phyloP scores from a whole-genome alignment of 1,140 invertebrate genomes.

The Procambarus clarkii region DNA sequence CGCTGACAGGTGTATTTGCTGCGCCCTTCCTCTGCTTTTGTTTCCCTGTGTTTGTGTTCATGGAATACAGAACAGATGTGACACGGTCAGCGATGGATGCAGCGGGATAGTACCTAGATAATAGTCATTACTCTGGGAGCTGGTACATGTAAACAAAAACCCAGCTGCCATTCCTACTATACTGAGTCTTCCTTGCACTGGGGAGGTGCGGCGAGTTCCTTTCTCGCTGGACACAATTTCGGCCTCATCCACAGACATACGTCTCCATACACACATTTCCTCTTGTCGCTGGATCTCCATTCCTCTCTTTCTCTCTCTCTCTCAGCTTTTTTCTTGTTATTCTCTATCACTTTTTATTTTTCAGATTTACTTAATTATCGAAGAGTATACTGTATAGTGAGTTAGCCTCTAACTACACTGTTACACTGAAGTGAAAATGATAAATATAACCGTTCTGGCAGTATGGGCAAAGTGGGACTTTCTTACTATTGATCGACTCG shows the following conservation, averaged over 20 bases:
- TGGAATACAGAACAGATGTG: conserved; percentile 60
- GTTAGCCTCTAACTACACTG: too few relatives aligned
- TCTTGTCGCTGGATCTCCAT: neutral
- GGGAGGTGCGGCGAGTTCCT: neutral
- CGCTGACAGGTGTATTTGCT: conserved; percentile 69
- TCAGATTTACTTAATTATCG: neutral
- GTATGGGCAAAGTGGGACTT: too few relatives aligned
- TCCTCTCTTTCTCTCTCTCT: neutral
- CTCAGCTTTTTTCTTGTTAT: neutral
- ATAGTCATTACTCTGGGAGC: conserved; percentile 12
- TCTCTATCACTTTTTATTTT: neutral
- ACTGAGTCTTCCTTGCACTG: neutral
- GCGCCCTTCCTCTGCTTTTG: conserved; percentile 65
- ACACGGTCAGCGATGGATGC: conserved; percentile 45
- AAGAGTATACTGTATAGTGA: too few relatives aligned
- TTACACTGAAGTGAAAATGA: too few relatives aligned
- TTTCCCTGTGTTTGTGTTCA: conserved; percentile 68
- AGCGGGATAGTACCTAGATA: conserved; percentile 35
- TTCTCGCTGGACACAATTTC: conserved; percentile 20
- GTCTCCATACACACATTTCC: conserved; percentile 10
- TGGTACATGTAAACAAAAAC: conserved; percentile 21
- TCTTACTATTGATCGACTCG: too few relatives aligned
- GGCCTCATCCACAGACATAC: conserved; percentile 12
- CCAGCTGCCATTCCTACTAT: neutral
- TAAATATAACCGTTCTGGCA: too few relatives aligned